Evolutionary conservation across 2,888 invertebrate genomes (phyloP), one percentile per base, ranked within the genome.

Genomic region (Dynastes hyllus): DNA sequence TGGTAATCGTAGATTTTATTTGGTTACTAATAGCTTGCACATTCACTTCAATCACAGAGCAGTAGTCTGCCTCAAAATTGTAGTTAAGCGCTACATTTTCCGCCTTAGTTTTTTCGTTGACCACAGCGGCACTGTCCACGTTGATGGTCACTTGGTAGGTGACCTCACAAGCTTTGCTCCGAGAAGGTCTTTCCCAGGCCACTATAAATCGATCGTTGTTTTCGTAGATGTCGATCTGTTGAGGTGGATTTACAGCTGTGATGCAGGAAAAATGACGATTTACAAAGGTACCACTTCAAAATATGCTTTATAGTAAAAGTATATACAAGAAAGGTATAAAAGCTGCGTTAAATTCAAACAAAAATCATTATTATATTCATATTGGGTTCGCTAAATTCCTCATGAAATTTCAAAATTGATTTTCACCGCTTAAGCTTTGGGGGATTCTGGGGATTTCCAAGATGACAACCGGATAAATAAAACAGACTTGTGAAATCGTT

Each of bases 11-110:
- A 1, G 65, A 65, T 65, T 32, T 32, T 6, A 65, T n/a, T 11
- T n/a, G 22, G 9, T 65, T 65, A 2, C 8, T n/a, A 5, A 32
- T 11, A 11, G 65, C 29, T 13, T 29, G 65, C 32, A 65, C 6
- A 5, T n/a, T 32, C 1, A 65, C 32, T 0, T 65, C 37, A 13
- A 65, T 37, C 32, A 65, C 37, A 1, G 65, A 13, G n/a, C 65
- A 65, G 4, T 65, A 65, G 2, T 65, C 65, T 11, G 32, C 65
- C 13, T 65, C 65, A 9, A 65, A 65, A 32, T 65, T n/a, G 9
- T 65, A n/a, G 9, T 5, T 8, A 11, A 65, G 11, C 11, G 1
- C 32, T 2, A 29, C 9, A n/a, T 65, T 65, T 13, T 29, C 37
- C 8, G n/a, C 37, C 2, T 32, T n/a, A 32, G 29, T 29, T 32